Conservation (phyloP, 2,888 invertebrate species). For the Eupithecia subumbrata region DNA sequence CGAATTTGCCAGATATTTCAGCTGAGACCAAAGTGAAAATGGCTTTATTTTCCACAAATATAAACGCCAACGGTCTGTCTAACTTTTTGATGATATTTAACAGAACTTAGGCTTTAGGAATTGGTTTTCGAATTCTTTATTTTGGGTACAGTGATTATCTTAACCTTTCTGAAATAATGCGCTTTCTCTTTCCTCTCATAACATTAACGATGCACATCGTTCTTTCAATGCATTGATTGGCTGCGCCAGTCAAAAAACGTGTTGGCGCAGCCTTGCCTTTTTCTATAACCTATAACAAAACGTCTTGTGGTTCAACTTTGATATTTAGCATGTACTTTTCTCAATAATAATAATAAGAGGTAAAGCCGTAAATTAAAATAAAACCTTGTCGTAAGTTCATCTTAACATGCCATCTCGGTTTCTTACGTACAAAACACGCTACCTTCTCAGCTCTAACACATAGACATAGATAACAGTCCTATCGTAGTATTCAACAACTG, state of each 20-base stretch:
- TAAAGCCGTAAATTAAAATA: not conserved
- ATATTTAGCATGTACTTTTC: not conserved
- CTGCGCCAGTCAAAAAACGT: not conserved
- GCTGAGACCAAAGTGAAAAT: not conserved
- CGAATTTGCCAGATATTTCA: not conserved
- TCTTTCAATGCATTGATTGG: not conserved
- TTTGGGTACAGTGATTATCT: not conserved
- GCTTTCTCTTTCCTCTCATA: not conserved
- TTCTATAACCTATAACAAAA: not conserved
- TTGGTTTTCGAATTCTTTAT: not conserved
- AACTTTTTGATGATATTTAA: not conserved
- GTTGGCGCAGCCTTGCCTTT: not conserved
- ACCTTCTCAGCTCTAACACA: not conserved
- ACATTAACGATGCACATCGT: not conserved
- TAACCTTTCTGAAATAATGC: not conserved
- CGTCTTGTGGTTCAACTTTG: not conserved
- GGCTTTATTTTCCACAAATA: not conserved
- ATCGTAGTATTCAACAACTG: slow-evolving; percentile 44
- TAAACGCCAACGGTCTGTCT: not conserved
- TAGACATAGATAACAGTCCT: not conserved
- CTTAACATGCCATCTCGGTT: not conserved
- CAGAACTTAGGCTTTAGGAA: not conserved
- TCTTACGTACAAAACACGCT: slow-evolving; percentile 4
- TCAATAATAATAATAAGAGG: not conserved
- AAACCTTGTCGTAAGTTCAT: not conserved